Conservation (phyloP, 2,113 vertebrate species). For the Chrysemys picta region DNA sequence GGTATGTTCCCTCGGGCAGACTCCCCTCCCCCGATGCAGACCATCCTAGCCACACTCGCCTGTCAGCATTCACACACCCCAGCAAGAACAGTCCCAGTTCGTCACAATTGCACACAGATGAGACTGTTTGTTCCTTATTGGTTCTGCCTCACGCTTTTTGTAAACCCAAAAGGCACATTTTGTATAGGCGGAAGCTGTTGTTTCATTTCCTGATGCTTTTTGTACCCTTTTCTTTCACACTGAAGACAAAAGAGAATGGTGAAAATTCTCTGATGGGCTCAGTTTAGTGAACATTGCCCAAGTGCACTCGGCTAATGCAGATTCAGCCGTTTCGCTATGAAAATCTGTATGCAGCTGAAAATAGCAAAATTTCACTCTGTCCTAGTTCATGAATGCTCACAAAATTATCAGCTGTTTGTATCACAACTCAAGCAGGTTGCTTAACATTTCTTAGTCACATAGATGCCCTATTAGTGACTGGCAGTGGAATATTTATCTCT, state of each 20-base stretch:
- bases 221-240: background rate
- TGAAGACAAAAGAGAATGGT: background rate
- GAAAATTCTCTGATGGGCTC: background rate
- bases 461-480: rapidly evolving
- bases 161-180: background rate
- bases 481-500: rapidly evolving
- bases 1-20: too few relatives aligned
- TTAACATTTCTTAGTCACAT: background rate
- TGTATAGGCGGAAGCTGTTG: background rate
- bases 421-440: rapidly evolving
- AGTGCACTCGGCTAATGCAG: background rate
- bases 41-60: too few relatives aligned
- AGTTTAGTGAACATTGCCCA: background rate
- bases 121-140: background rate
- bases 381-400: background rate
- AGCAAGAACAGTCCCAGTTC: too few relatives aligned
- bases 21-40: too few relatives aligned
- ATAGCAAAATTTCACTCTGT: background rate
- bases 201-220: background rate
- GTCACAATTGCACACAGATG: background rate
- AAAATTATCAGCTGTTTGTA: background rate
- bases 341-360: background rate
- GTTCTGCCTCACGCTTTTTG: background rate
- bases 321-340: background rate
- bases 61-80: too few relatives aligned